Evolutionary conservation across 37 sponge, comb jelly and placozoan species (phyloP), one percentile per base, ranked within the genome.

Genomic region (Chondrosia reniformis): DNA sequence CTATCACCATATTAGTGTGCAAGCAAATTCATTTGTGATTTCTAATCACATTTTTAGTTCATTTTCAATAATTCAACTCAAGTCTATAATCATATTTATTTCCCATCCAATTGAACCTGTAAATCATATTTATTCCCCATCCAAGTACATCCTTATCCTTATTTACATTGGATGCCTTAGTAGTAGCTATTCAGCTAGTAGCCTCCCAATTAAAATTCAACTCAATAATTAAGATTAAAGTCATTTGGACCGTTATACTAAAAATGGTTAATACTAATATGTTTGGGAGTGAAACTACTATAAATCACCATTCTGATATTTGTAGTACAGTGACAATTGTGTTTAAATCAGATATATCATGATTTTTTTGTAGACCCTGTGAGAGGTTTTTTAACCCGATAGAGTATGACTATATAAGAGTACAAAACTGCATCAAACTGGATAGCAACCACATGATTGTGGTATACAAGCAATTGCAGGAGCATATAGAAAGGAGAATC

Each of bases 381-480:
- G 76, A 82, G 63, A 40, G 81, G 58, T 89, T 76, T 43, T 61
- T 71, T 45, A 93, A 93, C 81, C 80, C 85, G 0, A 75, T 93
- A 46, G 84, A 79, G 19, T 43, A 76, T 32, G 89, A 93, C 31
- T 66, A 45, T 55, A 78, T 86, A 25, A 10, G n/a, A 4, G 79
- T 80, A 33, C 64, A 46, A 55, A 58, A 93, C 24, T 59, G 84
- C 28, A 80, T 66, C 64, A 83, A 79, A 34, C 73, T 89, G 54
- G 85, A 87, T 44, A 75, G 78, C 40, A 87, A 85, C 71, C 82
- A 93, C 69, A 45, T 89, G 78, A 32, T 89, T 31, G 89, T 93
- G 21, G 93, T 93, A 28, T 93, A 93, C 69, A 85, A 88, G 55
- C 89, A 93, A 63, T 40, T 83, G 64, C 80, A 85, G 9, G 89